A percentile compares a stretch with the other conserved stretches of the same genome.
Conservation (phyloP, 2,888 invertebrate species). For the Synanthedon andrenaeformis region DNA sequence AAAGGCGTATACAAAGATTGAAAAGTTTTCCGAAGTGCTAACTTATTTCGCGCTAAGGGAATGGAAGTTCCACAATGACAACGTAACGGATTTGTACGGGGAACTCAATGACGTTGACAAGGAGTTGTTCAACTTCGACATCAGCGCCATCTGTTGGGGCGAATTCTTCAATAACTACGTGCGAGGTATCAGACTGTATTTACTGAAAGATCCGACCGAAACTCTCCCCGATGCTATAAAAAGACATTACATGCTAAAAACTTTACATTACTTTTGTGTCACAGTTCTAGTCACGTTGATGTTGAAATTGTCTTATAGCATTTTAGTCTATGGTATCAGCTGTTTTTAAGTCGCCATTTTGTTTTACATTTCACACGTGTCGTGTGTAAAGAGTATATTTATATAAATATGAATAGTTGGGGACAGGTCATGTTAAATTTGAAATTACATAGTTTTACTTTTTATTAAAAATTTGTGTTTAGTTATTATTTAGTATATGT, state of each 20-base stretch:
- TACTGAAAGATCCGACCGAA: conserved; percentile 80
- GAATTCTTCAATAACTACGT: conserved; percentile 76
- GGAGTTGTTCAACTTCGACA: conserved; percentile 75
- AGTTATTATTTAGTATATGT: too few relatives aligned
- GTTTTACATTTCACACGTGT: not conserved
- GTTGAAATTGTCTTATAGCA: conserved; percentile 7
- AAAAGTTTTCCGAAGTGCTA: conserved; percentile 77
- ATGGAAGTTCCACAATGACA: conserved; percentile 78
- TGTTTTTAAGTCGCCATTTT: not conserved
- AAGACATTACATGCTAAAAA: conserved; percentile 33
- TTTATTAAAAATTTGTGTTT: too few relatives aligned
- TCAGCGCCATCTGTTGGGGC: conserved; percentile 75
- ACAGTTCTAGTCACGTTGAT: conserved; percentile 10
- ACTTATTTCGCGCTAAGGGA: conserved; percentile 79
- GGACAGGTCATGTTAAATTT: too few relatives aligned
- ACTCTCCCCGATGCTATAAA: conserved; percentile 72
- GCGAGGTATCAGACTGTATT: conserved; percentile 76
- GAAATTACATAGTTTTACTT: too few relatives aligned
- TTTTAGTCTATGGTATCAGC: not conserved
- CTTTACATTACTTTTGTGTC: conserved; percentile 28
- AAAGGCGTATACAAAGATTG: conserved; percentile 79
- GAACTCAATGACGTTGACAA: conserved; percentile 70
- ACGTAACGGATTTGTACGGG: conserved; percentile 63
- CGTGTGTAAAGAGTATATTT: not conserved
- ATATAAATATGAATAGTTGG: too few relatives aligned